Conservation (phyloP, 2,113 vertebrate species). For the Ancistrus triradiatus region DNA sequence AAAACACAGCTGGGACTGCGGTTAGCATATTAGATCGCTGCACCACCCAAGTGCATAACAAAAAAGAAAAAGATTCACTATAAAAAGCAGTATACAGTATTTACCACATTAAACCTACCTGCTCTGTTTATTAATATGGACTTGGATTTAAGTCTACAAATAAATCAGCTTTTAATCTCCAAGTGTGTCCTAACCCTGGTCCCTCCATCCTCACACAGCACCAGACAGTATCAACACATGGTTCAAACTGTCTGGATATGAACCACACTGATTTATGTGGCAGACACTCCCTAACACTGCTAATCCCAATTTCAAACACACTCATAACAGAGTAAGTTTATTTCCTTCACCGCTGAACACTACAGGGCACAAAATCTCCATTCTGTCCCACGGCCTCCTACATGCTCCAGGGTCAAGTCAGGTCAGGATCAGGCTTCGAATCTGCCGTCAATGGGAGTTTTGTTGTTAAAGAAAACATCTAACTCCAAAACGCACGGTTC, state of each 20-base stretch:
- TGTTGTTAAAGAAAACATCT: slow-evolving; percentile 37
- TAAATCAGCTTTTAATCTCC: no score
- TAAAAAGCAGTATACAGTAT: no score
- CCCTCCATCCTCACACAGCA: not conserved
- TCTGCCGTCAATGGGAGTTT: slow-evolving; percentile 8
- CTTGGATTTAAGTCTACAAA: no score
- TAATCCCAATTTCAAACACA: not conserved
- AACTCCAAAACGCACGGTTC: not conserved
- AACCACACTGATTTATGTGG: not conserved
- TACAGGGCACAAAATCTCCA: slow-evolving; percentile 4
- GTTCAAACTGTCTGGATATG: not conserved
- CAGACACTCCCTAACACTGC: not conserved
- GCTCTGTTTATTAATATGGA: no score
- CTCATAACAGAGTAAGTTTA: slow-evolving; percentile 6
- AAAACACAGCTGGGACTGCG: no score
- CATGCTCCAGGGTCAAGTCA: slow-evolving; percentile 24
- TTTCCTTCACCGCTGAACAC: slow-evolving; percentile 15
- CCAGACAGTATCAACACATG: slow-evolving; percentile 9
- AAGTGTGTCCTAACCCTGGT: not conserved
- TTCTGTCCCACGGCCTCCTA: not conserved
- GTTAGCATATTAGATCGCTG: no score
- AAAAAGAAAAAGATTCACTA: no score
- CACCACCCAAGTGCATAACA: no score
- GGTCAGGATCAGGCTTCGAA: slow-evolving; percentile 7
- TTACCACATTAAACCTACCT: no score